These are phyloP conservation scores for Enteromius paludinosus DNA, from an alignment of 2,797 vertebrate genomes.

Conservation along the genomic window DNA sequence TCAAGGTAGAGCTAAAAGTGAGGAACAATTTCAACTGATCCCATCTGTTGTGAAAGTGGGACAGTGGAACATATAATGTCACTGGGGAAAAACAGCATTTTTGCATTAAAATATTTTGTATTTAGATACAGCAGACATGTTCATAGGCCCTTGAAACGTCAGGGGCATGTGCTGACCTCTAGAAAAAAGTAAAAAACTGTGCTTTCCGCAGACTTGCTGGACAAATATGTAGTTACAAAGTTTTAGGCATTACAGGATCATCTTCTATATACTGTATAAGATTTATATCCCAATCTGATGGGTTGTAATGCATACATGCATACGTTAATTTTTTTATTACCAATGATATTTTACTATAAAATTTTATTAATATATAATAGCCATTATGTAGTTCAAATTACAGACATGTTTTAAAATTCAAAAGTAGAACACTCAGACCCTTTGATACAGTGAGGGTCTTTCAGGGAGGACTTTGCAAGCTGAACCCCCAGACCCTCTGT, in stretches of 20 bases:
- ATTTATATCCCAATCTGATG: neutral
- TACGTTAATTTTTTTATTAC: neutral
- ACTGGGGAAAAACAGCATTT: too few relatives aligned
- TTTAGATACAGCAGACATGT: neutral
- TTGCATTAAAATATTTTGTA: neutral
- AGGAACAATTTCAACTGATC: neutral
- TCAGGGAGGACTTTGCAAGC: neutral
- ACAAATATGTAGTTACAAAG: neutral
- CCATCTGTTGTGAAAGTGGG: neutral
- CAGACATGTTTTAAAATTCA: neutral
- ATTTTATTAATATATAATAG: neutral
- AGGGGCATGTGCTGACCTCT: neutral
- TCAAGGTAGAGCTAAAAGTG: neutral
- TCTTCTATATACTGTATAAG: neutral
- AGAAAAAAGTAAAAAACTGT: neutral
- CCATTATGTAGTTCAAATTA: neutral
- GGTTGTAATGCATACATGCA: neutral
- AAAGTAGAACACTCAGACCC: neutral
- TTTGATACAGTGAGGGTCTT: neutral
- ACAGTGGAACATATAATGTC: too few relatives aligned
- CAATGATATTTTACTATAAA: neutral
- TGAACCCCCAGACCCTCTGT: neutral
- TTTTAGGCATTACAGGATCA: neutral
- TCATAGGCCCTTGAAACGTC: neutral
- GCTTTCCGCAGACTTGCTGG: neutral